phyloP scores from a whole-genome alignment of 1,140 invertebrate species.

The Battus philenor region DNA sequence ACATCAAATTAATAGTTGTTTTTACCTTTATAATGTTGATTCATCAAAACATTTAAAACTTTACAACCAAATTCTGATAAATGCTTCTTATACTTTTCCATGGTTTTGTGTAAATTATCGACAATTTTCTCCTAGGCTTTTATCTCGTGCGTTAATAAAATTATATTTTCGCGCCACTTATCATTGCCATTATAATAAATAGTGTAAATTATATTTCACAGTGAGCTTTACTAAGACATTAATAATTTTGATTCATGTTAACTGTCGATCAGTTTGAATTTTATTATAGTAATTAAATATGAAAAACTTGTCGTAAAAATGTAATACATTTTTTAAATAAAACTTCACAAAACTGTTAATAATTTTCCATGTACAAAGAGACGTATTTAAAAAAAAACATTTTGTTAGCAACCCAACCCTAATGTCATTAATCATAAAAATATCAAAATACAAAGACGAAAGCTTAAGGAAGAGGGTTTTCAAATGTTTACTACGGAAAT shows the following conservation, averaged over 20 bases:
- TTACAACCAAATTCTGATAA: constrained; percentile 46
- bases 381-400: neutral
- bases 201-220: no score
- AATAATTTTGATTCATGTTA: neutral
- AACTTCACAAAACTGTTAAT: neutral
- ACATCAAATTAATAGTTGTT: no score
- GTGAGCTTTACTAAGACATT: no score
- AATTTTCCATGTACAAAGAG: neutral
- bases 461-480: neutral
- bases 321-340: neutral
- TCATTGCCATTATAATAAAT: neutral
- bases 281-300: neutral
- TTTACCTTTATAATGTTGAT: constrained; percentile 26
- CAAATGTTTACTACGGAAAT: neutral
- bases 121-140: neutral
- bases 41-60: constrained; percentile 33
- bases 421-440: constrained; percentile 2
- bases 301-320: neutral
- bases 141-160: neutral
- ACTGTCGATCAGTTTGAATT: neutral
- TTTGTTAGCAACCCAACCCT: neutral
- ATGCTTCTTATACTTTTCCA: constrained; percentile 28
- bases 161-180: constrained; percentile 10
- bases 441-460: constrained; percentile 13
- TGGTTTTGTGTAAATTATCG: no score